Evolutionary conservation across 2,888 invertebrate genomes (phyloP), one percentile per base, ranked within the genome.

Genomic region (Leptogaster cylindrica): DNA sequence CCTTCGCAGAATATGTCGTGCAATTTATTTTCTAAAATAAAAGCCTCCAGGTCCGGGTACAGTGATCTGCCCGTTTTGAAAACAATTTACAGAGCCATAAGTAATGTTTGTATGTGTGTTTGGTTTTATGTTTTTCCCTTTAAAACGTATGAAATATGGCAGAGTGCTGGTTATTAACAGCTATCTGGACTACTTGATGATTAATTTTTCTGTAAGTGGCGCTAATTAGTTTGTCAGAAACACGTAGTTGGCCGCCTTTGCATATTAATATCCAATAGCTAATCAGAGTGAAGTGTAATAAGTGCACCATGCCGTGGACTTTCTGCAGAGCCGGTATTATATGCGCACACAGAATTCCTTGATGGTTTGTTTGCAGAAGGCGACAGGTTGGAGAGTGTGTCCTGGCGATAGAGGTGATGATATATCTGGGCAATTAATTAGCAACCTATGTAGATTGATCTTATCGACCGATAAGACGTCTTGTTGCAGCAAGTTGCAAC

Each of bases 221-320:
- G 51, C 65, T 65, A 65, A 65, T 65, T 65, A 65, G 65, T 51
- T 65, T 65, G 65, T 65, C 65, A 65, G 50, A 65, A 63, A 63
- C 63, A 63, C 46, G 46, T 46, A 63, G 41, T 46, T 48, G 46
- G 31, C 46, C 63, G 63, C 63, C 63, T 63, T 44, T 63, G 46
- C 44, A 58, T 41, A 41, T 58, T 58, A 58, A 58, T 14, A 58
- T 36, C 41, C 58, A 39, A 41, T 41, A 58, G 58, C 58, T 58
- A 58, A 58, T 58, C 58, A 58, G 58, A 18, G 23, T 58, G 58
- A 58, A 39, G 58, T 58, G 31, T 28, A 58, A 58, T 41, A 58
- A 58, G 58, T 25, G 27, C 41, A 58, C 2, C 25, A 23, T 23
- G 10, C 10, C 28, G 28, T n/a, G n/a, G n/a, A n/a, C n/a, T n/a